Evolutionary conservation across 2,113 vertebrate genomes (phyloP).

Genomic region (Amia ocellicauda): DNA sequence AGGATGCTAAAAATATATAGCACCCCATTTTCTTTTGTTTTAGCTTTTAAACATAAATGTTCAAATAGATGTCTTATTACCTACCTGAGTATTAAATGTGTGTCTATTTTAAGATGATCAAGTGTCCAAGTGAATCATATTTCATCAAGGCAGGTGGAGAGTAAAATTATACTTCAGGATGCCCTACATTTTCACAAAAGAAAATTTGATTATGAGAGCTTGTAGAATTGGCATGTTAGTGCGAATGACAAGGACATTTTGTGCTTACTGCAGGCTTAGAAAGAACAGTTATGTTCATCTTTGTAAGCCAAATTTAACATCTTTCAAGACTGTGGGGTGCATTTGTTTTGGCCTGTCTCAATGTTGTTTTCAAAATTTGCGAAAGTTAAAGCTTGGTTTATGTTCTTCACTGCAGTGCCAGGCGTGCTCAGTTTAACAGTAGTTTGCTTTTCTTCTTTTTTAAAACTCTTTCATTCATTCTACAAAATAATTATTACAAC

Average conservation of each 20-base stretch:
- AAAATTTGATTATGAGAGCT: neutral
- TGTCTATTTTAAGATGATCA: no score
- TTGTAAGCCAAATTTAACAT: constrained; percentile 24
- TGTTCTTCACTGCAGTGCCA: neutral
- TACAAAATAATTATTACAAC: no score
- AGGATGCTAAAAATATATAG: no score
- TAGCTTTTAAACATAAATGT: no score
- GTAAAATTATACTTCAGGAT: no score
- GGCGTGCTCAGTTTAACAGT: constrained; percentile 12
- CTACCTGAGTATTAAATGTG: no score
- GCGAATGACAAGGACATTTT: constrained; percentile 3
- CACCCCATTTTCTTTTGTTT: no score
- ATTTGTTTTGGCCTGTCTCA: constrained; percentile 10
- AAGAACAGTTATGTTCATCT: constrained; percentile 9
- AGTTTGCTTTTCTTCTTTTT: constrained; percentile 9
- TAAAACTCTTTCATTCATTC: no score
- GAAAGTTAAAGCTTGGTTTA: neutral
- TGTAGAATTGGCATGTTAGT: constrained; percentile 23
- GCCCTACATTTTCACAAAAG: no score
- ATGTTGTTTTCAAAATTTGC: constrained; percentile 4
- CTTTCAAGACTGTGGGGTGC: constrained; percentile 23
- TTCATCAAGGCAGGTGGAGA: no score
- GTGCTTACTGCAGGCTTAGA: constrained; percentile 14
- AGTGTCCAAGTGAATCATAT: no score
- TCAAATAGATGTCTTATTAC: no score